phyloP scores from a whole-genome alignment of 2,113 vertebrate species.

The Solenodon paradoxus region DNA sequence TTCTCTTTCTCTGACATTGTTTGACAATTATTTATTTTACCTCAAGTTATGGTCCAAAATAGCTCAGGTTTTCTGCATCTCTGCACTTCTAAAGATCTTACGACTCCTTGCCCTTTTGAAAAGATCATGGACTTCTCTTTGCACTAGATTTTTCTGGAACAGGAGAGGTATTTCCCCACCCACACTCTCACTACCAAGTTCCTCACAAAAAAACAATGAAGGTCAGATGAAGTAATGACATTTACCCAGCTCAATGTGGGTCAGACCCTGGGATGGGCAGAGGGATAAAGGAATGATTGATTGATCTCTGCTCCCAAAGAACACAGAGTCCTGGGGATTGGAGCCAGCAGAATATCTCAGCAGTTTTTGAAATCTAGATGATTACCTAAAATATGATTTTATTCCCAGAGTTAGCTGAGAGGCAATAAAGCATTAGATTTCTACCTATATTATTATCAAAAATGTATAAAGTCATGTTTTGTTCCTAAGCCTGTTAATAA shows the following conservation, averaged over 20 bases:
- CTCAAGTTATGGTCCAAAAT: neutral
- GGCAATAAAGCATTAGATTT: neutral
- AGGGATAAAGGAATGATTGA: no score
- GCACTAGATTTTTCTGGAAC: neutral
- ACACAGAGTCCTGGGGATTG: neutral
- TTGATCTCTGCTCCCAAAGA: no score
- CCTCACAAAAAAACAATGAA: neutral
- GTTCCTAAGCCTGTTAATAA: neutral
- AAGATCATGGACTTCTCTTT: neutral
- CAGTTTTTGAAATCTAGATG: neutral
- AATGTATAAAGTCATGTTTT: neutral
- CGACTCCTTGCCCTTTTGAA: neutral
- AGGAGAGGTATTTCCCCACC: neutral
- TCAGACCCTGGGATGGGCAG: neutral
- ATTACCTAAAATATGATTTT: neutral
- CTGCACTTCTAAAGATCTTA: neutral
- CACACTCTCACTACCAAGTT: neutral
- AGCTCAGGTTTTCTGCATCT: neutral
- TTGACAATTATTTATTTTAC: neutral
- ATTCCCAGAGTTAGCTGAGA: neutral
- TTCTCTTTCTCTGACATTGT: neutral
- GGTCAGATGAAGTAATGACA: neutral
- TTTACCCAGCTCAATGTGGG: neutral
- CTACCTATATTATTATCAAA: neutral
- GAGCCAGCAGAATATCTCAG: neutral